Evolutionary conservation across 2,888 invertebrate genomes (phyloP), one percentile per base, ranked within the genome.

Genomic region (Callinectes sapidus): DNA sequence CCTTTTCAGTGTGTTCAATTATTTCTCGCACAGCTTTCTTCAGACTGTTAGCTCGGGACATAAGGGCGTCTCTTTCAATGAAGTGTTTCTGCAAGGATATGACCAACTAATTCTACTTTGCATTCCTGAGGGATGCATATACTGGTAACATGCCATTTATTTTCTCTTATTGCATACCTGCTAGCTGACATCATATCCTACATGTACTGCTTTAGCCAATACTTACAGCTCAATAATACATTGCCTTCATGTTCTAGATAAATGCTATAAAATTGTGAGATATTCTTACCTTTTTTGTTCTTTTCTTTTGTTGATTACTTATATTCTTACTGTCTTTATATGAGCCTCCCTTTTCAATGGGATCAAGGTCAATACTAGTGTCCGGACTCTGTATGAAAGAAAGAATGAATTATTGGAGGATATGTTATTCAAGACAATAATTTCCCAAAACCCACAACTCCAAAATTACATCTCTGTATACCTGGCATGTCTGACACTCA

Each of bases 1-100:
- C 97, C 95, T 96, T 97, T 95, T 98, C 98, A 1, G 98, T 97
- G 95, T 98, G 97, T 95, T 98, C 97, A 89, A 98, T 97, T 81
- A 98, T 97, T 95, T 97, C 97, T 94, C 97, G 96, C 93, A 98
- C 97, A 39, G 98, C 98, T 95, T 97, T 97, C 96, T 98, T 98
- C 94, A 98, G 96, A 96, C 98, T 98, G 95, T 98, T 98, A 32
- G 98, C 98, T 91, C 98, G 96, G 87, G 96, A 96, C 96, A 96
- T 96, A 89, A 97, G 95, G 77, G 96, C 96, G 94, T 96, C 96
- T 95, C 96, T 95, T 88, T 96, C 95, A 89, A 95, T 95, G 94
- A 95, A 95, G 77, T 95, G 95, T 91, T 95, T 95, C 95, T 94
- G 93, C 8, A 39, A 91, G 54, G 48, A 66, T 32, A 91, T n/a